Conservation (phyloP, 1,140 invertebrate species). For the Hylaeus anthracinus region DNA sequence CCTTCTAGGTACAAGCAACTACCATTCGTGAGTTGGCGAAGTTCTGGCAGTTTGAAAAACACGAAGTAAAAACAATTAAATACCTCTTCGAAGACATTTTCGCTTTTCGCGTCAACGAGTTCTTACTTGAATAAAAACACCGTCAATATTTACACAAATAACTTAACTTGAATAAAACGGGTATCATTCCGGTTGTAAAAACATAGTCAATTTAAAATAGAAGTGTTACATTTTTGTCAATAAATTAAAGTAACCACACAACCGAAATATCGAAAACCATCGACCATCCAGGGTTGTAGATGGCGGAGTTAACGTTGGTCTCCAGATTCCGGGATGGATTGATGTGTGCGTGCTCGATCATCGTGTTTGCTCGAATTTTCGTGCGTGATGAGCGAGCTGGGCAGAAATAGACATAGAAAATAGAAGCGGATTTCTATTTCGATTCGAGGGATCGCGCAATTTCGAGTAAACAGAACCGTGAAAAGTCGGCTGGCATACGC, state of each 20-base stretch:
- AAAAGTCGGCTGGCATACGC: neutral
- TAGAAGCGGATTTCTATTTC: neutral
- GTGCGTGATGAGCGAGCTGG: neutral
- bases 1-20: slow-evolving; percentile 44
- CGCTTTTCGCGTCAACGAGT: slow-evolving; percentile 66
- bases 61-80: slow-evolving; percentile 67
- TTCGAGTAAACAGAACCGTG: neutral
- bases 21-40: slow-evolving; percentile 20
- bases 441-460: neutral
- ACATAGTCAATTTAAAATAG: slow-evolving; percentile 70
- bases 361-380: neutral
- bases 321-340: neutral
- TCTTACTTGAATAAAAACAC: slow-evolving; percentile 67
- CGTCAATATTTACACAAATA: slow-evolving; percentile 66
- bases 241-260: slow-evolving; percentile 76
- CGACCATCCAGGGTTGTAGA: slow-evolving; percentile 73
- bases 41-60: slow-evolving; percentile 34
- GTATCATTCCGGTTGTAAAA: slow-evolving; percentile 66
- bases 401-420: neutral
- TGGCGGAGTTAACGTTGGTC: slow-evolving; percentile 37
- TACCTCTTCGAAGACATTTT: slow-evolving; percentile 81
- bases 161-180: slow-evolving; percentile 63
- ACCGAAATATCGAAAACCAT: slow-evolving; percentile 73
- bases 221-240: slow-evolving; percentile 77
- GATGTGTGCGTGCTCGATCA: neutral